These are phyloP conservation scores for Cantharis lateralis DNA, from an alignment of 2,888 invertebrate species.

Conservation along the genomic window DNA sequence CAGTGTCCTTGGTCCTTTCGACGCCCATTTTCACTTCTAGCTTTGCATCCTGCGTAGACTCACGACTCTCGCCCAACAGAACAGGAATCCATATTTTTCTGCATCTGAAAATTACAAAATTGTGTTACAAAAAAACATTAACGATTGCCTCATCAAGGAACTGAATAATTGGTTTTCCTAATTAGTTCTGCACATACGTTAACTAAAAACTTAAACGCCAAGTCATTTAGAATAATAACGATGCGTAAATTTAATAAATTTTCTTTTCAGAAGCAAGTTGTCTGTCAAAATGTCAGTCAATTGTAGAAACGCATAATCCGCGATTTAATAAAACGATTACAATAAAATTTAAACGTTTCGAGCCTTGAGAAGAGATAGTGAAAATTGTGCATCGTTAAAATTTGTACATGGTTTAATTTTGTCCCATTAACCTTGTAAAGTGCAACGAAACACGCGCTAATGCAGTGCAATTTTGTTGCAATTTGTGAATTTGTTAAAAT, in stretches of 20 bases:
- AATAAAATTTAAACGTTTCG: not conserved
- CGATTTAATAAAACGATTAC: not conserved
- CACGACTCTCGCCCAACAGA: no score
- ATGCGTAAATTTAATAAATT: not conserved
- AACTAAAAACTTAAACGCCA: not conserved
- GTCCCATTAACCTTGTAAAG: not conserved
- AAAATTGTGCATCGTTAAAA: not conserved
- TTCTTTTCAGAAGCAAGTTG: not conserved
- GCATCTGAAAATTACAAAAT: not conserved
- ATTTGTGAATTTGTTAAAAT: not conserved
- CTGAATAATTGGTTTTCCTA: not conserved
- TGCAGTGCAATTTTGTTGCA: not conserved
- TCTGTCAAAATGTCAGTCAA: not conserved
- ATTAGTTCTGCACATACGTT: not conserved
- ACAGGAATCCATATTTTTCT: no score
- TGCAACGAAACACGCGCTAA: slow-evolving; percentile 1
- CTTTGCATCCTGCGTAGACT: no score
- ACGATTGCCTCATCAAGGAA: not conserved
- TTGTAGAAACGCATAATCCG: not conserved
- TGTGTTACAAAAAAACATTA: not conserved
- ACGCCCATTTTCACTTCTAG: no score
- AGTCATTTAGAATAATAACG: slow-evolving; percentile 3
- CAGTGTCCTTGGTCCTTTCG: no score
- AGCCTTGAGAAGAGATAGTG: not conserved
- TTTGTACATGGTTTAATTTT: slow-evolving; percentile 2